Conservation (phyloP, 1,140 invertebrate genomes). For the Hylaeus volcanicus region DNA sequence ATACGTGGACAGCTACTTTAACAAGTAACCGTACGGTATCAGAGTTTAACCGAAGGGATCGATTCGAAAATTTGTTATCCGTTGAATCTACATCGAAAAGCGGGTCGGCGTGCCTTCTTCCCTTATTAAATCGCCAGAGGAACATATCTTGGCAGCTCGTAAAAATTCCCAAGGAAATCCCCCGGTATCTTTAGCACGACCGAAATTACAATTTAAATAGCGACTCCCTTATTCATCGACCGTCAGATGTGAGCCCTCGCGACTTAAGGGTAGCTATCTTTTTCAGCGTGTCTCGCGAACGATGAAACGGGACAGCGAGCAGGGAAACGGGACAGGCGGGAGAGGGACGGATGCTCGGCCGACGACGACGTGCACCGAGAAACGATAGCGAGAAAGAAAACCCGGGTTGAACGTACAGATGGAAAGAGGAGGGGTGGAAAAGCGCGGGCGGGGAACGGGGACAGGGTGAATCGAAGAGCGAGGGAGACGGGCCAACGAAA, state of each 20-base stretch:
- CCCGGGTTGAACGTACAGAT: conserved; percentile 1
- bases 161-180: conserved; percentile 34
- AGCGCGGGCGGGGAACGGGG: conserved; percentile 9
- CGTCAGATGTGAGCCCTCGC: conserved; percentile 62
- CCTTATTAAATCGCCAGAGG: conserved; percentile 8
- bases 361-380: conserved; percentile 31
- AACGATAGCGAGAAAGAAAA: conserved; percentile 48
- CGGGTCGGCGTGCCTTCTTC: neutral
- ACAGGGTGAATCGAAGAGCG: conserved; percentile 13
- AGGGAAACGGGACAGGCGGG: neutral
- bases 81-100: neutral
- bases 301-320: conserved; percentile 31
- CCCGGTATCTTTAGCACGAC: conserved; percentile 35
- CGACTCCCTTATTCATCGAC: conserved; percentile 65
- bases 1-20: too few species aligned
- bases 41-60: too few species aligned
- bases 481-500: conserved; percentile 10
- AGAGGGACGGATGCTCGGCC: conserved; percentile 6
- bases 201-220: conserved; percentile 70
- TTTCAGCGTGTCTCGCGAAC: conserved; percentile 24
- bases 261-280: conserved; percentile 61
- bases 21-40: too few species aligned
- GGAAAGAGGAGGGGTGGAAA: conserved; percentile 24
- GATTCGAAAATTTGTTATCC: neutral
- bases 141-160: conserved; percentile 2